Percentiles rank a stretch among this genome's conserved stretches.
Conservation (phyloP, 2,797 vertebrate genomes). For the Sebastes oblongus region DNA sequence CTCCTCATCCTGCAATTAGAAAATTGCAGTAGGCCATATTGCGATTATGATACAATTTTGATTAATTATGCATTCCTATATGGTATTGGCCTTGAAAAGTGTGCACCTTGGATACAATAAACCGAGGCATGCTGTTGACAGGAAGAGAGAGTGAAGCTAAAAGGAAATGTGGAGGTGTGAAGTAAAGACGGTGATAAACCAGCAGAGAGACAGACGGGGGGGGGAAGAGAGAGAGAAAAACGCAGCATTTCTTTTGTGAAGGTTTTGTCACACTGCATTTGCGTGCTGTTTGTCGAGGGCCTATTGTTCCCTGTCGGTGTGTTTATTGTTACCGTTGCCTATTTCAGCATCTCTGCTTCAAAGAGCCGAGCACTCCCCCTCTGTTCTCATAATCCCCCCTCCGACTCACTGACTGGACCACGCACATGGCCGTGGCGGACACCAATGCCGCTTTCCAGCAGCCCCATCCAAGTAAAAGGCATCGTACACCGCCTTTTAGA, state of each 20-base stretch:
- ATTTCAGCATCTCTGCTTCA: constrained; percentile 75
- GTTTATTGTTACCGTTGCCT: constrained; percentile 68
- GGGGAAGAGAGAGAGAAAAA: constrained; percentile 29
- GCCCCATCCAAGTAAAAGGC: constrained; percentile 22
- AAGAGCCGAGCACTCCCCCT: constrained; percentile 53
- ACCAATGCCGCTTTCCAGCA: constrained; percentile 52
- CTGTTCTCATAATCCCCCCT: constrained; percentile 68
- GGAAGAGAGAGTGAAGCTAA: background rate
- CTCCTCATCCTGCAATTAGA: too few species aligned
- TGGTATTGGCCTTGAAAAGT: background rate
- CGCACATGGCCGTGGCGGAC: constrained; percentile 14
- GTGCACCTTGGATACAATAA: background rate
- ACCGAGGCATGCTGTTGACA: background rate
- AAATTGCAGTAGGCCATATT: too few species aligned
- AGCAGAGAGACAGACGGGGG: background rate
- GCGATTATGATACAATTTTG: too few species aligned
- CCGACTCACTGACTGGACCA: constrained; percentile 33
- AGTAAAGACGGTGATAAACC: constrained; percentile 41
- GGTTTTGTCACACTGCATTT: constrained; percentile 45
- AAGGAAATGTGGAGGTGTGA: constrained; percentile 9
- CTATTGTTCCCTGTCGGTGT: constrained; percentile 53
- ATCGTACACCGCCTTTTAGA: background rate
- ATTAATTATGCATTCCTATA: too few species aligned
- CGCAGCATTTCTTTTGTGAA: constrained; percentile 74
- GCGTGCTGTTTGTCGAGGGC: constrained; percentile 55